Conservation (phyloP, 2,888 invertebrate species). For the Aelia acuminata region DNA sequence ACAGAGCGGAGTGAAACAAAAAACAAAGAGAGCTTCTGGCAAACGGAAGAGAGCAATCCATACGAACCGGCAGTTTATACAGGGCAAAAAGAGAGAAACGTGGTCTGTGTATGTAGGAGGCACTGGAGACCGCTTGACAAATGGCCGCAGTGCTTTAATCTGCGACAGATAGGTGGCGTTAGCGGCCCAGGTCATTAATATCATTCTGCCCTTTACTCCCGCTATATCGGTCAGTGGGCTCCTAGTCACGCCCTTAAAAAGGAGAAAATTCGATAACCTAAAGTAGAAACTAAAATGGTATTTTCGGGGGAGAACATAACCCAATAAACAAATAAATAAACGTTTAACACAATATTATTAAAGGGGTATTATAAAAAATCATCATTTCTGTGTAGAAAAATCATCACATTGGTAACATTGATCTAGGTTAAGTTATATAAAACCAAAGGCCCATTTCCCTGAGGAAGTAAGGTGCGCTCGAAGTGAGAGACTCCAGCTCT, state of each 20-base stretch:
- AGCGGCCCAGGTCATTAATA: constrained; percentile 17
- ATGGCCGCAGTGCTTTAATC: constrained; percentile 31
- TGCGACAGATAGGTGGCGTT: constrained; percentile 48
- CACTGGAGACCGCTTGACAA: neutral
- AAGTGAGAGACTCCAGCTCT: too few relatives aligned
- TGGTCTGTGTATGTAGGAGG: constrained; percentile 39
- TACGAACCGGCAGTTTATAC: constrained; percentile 28
- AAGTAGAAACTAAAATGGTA: neutral
- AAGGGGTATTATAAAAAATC: too few relatives aligned
- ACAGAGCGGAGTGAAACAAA: constrained; percentile 3
- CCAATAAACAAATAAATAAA: too few relatives aligned
- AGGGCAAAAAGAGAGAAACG: constrained; percentile 39
- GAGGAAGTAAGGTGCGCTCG: too few relatives aligned
- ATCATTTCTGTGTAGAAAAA: too few relatives aligned
- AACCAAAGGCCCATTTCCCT: too few relatives aligned
- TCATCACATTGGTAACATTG: too few relatives aligned
- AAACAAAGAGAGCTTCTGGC: constrained; percentile 19
- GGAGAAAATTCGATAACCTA: neutral
- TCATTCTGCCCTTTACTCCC: neutral
- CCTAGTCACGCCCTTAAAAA: neutral
- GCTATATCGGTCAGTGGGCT: neutral
- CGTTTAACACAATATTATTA: too few relatives aligned
- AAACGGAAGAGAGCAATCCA: constrained; percentile 24
- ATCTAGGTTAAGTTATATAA: too few relatives aligned
- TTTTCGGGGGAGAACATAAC: too few relatives aligned